These are phyloP conservation scores for Geococcyx californianus DNA, from an alignment of 2,113 vertebrate genomes.

Conservation along the genomic window DNA sequence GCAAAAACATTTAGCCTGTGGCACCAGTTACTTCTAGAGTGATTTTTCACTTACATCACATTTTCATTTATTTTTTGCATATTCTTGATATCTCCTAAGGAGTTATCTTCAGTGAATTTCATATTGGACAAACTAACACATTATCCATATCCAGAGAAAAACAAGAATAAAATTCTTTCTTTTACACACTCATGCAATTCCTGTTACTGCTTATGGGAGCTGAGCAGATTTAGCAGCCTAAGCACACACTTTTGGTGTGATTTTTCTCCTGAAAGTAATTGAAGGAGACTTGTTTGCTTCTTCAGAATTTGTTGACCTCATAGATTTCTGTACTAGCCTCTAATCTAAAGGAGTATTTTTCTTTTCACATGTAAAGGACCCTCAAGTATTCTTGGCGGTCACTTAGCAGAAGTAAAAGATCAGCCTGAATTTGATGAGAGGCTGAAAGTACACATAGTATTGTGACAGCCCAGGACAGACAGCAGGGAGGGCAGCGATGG, in stretches of 20 bases:
- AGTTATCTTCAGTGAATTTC: not conserved
- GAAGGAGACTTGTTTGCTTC: not conserved
- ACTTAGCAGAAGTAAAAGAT: not conserved
- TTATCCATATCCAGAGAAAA: not conserved
- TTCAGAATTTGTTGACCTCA: not conserved
- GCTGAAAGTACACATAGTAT: not conserved
- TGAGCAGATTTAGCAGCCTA: not conserved
- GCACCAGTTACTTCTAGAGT: not conserved
- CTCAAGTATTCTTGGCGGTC: not conserved
- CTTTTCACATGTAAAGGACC: not conserved
- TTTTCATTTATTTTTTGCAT: not conserved
- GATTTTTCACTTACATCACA: not conserved
- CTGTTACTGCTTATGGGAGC: not conserved
- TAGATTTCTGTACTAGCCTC: not conserved
- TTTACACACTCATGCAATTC: not conserved
- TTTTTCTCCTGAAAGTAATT: not conserved
- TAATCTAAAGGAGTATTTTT: not conserved
- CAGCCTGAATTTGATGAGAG: not conserved
- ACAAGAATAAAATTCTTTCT: not conserved
- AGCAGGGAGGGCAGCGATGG: not conserved
- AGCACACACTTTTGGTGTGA: not conserved
- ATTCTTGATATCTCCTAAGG: not conserved
- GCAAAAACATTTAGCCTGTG: not conserved
- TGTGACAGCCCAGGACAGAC: not conserved
- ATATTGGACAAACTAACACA: not conserved